Evolutionary conservation across 2,797 vertebrate genomes (phyloP).

Genomic region (Centropyge bicolor): DNA sequence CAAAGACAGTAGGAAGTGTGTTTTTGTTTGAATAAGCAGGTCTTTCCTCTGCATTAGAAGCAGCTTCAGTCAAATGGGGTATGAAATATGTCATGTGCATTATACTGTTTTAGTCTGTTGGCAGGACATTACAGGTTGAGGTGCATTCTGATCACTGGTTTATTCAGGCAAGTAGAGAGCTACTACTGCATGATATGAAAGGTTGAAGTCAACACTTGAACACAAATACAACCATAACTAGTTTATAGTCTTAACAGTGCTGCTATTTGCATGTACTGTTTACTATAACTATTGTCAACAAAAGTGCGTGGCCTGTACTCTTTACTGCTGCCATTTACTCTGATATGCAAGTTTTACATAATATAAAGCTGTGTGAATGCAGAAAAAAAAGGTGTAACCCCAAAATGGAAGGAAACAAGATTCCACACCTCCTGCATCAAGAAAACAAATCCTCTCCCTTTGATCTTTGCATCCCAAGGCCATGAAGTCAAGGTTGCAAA

Average conservation of each 20-base stretch:
- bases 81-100: background rate
- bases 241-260: background rate
- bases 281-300: slow-evolving; percentile 17
- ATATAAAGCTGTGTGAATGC: background rate
- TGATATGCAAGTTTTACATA: slow-evolving; percentile 16
- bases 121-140: background rate
- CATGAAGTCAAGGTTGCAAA: slow-evolving; percentile 54
- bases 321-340: slow-evolving; percentile 1
- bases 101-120: background rate
- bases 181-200: slow-evolving; percentile 15
- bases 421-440: slow-evolving; percentile 20
- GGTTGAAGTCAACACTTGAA: slow-evolving; percentile 17
- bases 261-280: background rate
- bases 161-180: background rate
- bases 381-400: background rate
- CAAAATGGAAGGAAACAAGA: slow-evolving; percentile 29
- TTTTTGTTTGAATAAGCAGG: slow-evolving; percentile 40
- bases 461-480: slow-evolving; percentile 54
- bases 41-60: slow-evolving; percentile 16
- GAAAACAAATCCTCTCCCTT: slow-evolving; percentile 42
- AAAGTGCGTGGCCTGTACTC: slow-evolving; percentile 2
- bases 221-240: background rate
- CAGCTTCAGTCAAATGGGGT: background rate
- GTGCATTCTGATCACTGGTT: background rate
- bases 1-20: slow-evolving; percentile 22